Conservation (phyloP, 2,113 vertebrate genomes). For the Eurypyga helias region DNA sequence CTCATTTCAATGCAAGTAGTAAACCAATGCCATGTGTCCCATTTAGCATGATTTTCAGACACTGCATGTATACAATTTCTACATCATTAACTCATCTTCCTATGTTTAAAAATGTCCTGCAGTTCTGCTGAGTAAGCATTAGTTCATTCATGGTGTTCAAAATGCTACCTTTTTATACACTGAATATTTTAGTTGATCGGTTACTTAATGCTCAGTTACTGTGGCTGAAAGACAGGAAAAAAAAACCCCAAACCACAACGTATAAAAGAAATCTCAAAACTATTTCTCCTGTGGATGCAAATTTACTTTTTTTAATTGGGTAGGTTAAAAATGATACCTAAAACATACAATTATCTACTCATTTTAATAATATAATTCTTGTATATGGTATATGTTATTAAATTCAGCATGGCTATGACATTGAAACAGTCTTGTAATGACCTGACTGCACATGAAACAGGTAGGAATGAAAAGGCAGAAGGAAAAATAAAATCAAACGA, state of each 20-base stretch:
- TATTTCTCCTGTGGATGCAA: background rate
- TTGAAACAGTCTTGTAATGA: background rate
- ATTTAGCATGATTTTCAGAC: conserved; percentile 47
- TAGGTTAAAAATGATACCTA: background rate
- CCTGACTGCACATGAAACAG: background rate
- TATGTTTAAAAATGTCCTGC: conserved; percentile 46
- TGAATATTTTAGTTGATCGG: conserved; percentile 14
- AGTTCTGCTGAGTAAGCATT: conserved; percentile 63
- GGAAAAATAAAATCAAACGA: background rate
- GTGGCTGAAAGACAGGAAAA: background rate
- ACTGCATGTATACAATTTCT: conserved; percentile 67
- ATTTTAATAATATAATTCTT: background rate
- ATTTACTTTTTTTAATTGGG: background rate
- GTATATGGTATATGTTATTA: background rate
- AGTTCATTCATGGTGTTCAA: conserved; percentile 44
- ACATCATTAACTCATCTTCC: conserved; percentile 66
- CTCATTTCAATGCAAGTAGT: conserved; percentile 51
- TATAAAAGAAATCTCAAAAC: background rate
- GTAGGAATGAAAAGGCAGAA: background rate
- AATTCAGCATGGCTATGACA: background rate
- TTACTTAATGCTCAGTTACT: conserved; percentile 20
- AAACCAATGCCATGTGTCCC: conserved; percentile 19
- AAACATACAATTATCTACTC: background rate
- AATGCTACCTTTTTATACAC: conserved; percentile 47
- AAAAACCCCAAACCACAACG: background rate